Evolutionary conservation across 2,113 vertebrate genomes (phyloP).

Genomic region (Cinclus mexicanus): DNA sequence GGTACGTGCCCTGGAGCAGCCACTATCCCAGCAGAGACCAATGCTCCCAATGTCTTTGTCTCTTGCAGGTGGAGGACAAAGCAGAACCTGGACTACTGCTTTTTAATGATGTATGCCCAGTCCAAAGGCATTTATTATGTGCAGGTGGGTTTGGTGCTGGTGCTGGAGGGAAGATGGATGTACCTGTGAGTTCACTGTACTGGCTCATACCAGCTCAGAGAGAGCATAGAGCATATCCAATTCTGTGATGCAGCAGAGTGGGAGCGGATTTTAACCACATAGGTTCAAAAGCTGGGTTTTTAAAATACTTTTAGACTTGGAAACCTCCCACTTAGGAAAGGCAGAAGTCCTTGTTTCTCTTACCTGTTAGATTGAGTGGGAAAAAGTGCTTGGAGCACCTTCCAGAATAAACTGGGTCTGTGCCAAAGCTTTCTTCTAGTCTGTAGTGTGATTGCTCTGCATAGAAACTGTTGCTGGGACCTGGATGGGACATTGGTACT

Average conservation of each 20-base stretch:
- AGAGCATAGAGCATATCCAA: not conserved
- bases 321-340: not conserved
- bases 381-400: not conserved
- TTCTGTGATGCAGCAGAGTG: not conserved
- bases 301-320: not conserved
- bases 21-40: fast-evolving
- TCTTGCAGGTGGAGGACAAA: constrained; percentile 94
- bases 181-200: not conserved
- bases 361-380: not conserved
- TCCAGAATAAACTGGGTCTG: not conserved
- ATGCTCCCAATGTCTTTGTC: not conserved
- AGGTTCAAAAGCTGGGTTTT: not conserved
- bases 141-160: constrained; percentile 77
- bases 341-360: not conserved
- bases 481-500: not conserved
- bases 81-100: constrained; percentile 98
- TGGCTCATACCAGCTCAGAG: not conserved
- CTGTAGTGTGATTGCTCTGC: not conserved
- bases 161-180: not conserved
- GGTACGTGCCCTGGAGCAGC: not conserved
- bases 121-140: constrained; percentile 97
- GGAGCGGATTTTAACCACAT: not conserved
- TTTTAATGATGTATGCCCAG: constrained; percentile 99
- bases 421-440: not conserved
- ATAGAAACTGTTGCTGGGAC: not conserved